phyloP scores from a whole-genome alignment of 2,888 invertebrate genomes.

The Trissoscelio sp. region DNA sequence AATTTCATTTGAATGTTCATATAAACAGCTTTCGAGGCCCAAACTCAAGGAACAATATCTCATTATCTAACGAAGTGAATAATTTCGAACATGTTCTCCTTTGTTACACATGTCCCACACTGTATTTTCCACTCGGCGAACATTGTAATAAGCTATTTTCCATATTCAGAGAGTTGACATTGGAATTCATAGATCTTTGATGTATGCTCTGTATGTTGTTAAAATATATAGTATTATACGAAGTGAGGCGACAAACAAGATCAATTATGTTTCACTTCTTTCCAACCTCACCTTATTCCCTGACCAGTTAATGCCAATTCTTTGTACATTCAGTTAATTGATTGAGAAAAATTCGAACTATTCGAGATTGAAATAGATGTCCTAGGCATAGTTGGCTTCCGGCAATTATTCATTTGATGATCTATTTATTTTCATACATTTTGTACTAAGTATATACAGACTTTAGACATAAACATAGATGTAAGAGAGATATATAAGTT shows the following conservation, averaged over 20 bases:
- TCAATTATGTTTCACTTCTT: conserved; percentile 16
- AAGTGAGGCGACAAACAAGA: conserved; percentile 50
- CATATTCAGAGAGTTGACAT: conserved; percentile 77
- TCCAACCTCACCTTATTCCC: conserved; percentile 26
- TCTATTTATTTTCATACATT: conserved; percentile 8
- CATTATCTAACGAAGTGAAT: conserved; percentile 22
- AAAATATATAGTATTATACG: conserved; percentile 78
- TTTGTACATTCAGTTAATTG: background rate
- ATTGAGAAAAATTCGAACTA: conserved; percentile 31
- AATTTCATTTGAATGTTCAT: conserved; percentile 15
- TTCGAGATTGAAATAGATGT: conserved; percentile 74
- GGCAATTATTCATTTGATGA: conserved; percentile 46
- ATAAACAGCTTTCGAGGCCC: conserved; percentile 18
- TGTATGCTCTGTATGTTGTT: conserved; percentile 81
- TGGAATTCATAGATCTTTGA: conserved; percentile 78
- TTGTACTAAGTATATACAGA: background rate
- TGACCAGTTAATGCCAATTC: conserved; percentile 13
- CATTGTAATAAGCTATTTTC: conserved; percentile 80
- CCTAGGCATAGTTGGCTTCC: conserved; percentile 78
- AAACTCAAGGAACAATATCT: conserved; percentile 48
- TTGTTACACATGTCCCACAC: conserved; percentile 62
- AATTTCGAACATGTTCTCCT: conserved; percentile 52
- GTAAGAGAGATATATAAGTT: too few species aligned
- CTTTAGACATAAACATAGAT: too few species aligned
- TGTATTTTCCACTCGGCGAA: conserved; percentile 80